phyloP scores from a whole-genome alignment of 2,113 vertebrate species.

The Leptodactylus fuscus region DNA sequence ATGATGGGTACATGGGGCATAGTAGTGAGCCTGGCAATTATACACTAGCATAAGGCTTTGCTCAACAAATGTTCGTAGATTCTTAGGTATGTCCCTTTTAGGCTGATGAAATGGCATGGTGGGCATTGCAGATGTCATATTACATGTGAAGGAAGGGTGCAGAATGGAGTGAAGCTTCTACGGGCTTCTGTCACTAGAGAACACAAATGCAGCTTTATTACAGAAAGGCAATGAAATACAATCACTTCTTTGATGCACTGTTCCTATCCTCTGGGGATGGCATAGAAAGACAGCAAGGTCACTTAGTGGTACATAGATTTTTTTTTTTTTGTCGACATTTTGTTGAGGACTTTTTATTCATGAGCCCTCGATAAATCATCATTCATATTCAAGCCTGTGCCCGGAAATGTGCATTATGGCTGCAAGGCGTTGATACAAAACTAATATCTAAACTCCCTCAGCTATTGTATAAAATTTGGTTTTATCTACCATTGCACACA shows the following conservation, averaged over 20 bases:
- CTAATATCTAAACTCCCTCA: neutral
- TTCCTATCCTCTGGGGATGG: conserved; percentile 5
- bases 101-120: neutral
- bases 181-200: neutral
- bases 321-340: conserved; percentile 4
- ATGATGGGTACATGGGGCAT: too few species aligned
- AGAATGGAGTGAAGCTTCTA: neutral
- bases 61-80: too few species aligned
- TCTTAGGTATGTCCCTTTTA: neutral
- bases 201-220: conserved; percentile 42
- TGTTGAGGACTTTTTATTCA: conserved; percentile 41
- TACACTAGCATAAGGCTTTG: too few species aligned
- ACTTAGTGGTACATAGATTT: conserved; percentile 22
- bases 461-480: neutral
- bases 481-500: neutral
- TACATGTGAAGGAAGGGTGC: neutral
- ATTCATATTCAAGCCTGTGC: conserved; percentile 35
- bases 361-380: conserved; percentile 18
- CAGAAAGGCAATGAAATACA: conserved; percentile 45
- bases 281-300: conserved; percentile 43
- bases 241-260: conserved; percentile 33
- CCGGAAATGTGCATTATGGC: neutral
- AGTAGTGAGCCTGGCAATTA: too few species aligned
- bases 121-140: neutral
- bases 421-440: conserved; percentile 11